Base-by-base conservation (phyloP, 2,888 invertebrate genomes). In the Cerastis rubricosa region DNA sequence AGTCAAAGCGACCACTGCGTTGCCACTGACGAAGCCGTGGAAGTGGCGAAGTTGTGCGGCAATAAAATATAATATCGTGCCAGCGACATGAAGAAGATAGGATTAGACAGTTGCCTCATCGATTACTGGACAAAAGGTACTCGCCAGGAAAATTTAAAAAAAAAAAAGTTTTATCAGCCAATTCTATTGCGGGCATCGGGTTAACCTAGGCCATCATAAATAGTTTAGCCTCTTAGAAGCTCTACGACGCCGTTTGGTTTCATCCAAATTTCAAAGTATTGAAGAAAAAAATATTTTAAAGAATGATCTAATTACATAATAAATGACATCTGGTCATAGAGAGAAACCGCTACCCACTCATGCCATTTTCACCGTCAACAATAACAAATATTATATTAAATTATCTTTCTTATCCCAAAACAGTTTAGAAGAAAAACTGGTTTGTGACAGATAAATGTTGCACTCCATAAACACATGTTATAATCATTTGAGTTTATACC, bases 381-480 rank as follows among this genome's bases (percentile, higher is more conserved):
- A 70, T 7, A 78, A 47, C 12, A 57, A 51, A 7, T 49, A 19
- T 29, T 29, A 51, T 11, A 71, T 54, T 45, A 71, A 66, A 49
- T 51, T 49, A 77, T 40, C 2, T 65, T 73, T 57, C 19, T 57
- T 43, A 80, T 72, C 14, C 22, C 49, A 45, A 63, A 65, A 72
- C 14, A 61, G 2, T 80, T 25, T 43, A 19, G 7, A 64, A 29
- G 8, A 57, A 49, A 65, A 78, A 78, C 64, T 2, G 11, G 64
- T 72, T 35, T 51, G 25, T 65, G 49, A 74, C 22, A 22, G 17
- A 76, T 6, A 47, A 4, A 67, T 57, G 25, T 47, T 67, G 17
- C 4, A 7, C 69, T 22, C 7, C 6, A 54, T 35, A n/a, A 47
- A 68, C 7, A n/a, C 0, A 2, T 17, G n/a, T n/a, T 11, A n/a